Base-by-base conservation (phyloP, 2,797 vertebrate species). In the Sciurus carolinensis region DNA sequence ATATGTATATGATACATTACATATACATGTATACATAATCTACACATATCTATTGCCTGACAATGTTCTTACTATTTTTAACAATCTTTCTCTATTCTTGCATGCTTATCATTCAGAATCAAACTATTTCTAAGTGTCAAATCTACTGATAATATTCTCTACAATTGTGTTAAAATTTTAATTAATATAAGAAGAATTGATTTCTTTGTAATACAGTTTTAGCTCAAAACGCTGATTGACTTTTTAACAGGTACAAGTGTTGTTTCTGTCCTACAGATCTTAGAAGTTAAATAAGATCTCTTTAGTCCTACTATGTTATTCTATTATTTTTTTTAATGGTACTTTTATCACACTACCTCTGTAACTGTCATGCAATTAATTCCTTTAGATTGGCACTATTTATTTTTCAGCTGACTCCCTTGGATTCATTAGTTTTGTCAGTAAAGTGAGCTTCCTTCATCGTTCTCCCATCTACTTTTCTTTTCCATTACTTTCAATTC, bases 171-270 rank as follows among this genome's bases (percentile, higher is more conserved):
- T 77, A 66, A 82, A 39, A 13, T 36, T 67, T 86, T 47, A 54
- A 77, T 85, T 42, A 59, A 52, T 66, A 81, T 66, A 86, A 67
- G 18, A 86, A 67, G 18, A 92, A 54, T 62, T 72, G 2, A 44
- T 72, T 59, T 62, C 28, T 92, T 92, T 75, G 64, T 33, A 36
- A 59, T 64, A 80, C 7, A 90, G 1, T 77, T 95, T 73, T 86
- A 66, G 22, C 8, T 4, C 13, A 9, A 77, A 91, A 50, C 83
- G 66, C 66, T 64, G 9, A 52, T 85, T 72, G 3, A 66, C n/a
- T 73, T 80, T 92, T 91, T 88, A 77, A 69, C 54, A 73, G 57
- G 39, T 76, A 12, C 20, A 36, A 75, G 1, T 87, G 12, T 80
- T 36, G 0, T n/a, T 90, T 86, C 73, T 13, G 3, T 7, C 15